Base-by-base conservation (phyloP, 2,797 vertebrate species). In the Parotocinclus haroldoi region DNA sequence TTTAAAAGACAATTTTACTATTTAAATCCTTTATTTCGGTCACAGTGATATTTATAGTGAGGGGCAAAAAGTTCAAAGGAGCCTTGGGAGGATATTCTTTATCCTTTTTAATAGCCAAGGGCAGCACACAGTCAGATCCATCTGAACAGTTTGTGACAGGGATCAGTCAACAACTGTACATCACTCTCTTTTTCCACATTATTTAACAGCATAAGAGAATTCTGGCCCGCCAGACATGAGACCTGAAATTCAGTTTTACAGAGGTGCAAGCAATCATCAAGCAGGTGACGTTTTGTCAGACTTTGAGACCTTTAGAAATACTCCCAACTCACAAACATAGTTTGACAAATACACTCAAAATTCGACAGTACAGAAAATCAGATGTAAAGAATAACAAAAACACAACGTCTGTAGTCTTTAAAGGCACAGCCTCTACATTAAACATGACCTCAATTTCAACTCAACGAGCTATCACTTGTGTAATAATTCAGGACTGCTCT, bases 21-120 rank as follows among this genome's bases (percentile, higher is more conserved):
- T 42, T 42, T 9, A 45, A 14, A 7, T 10, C 0, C 12, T 37
- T 39, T 39, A 27, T 27, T 0, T 5, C 8, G 57, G 11, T 18
- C 42, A 19, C 1, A 42, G 40, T 42, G 8, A 4, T 42, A 11
- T 42, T 12, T 63, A 16, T 8, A 45, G 13, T 14, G 56, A n/a
- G 62, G n/a, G n/a, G n/a, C n/a, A 73, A 68, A 39, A 11, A 60
- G 66, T 14, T 46, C 63, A 73, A 44, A 58, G 2, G 73, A 56
- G 56, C 18, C 37, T 3, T 9, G 17, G 38, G n/a, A 67, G 73
- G 18, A 18, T 54, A 52, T 80, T 81, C 80, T 78, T 13, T 68
- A 72, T 81, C 53, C 78, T 81, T 77, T 90, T 89, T 90, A 90
- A 83, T 90, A 76, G 67, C 65, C 79, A 58, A 63, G 78, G 64